Base-by-base conservation (phyloP, 2,797 vertebrate genomes). In the Acanthurus leucopareius region DNA sequence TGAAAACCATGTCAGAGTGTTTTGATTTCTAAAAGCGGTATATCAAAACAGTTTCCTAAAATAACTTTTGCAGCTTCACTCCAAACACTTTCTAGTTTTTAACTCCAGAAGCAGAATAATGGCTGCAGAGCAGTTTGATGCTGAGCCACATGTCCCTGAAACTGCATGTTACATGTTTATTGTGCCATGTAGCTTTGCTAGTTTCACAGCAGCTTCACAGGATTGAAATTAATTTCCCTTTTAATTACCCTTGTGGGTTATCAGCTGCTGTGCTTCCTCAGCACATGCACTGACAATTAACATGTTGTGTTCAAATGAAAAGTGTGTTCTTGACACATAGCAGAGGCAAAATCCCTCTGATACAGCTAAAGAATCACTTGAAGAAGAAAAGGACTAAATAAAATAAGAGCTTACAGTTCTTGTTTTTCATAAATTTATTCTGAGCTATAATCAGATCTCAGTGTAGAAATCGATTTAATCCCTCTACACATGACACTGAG, bases 201-300 rank as follows among this genome's bases (percentile, higher is more conserved):
- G 45, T 47, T 54, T 75, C 56, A 58, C 57, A 58, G 44, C 25
- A 10, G 25, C 58, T 75, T 82, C 17, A 51, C 15, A 52, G 52
- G 42, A 64, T 38, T 14, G 10, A 71, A 83, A 81, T 86, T 79
- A 63, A 74, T 88, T 79, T 73, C 16, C 60, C 54, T 35, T 78
- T 59, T 72, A 86, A 84, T 84, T 60, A 59, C 32, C 72, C 73
- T 54, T 67, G 22, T 16, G 25, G 40, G 10, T 74, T 48, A 52
- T 76, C 69, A 40, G 68, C 73, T 20, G 25, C 10, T 79, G 60
- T 73, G 78, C 80, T 76, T 10, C 48, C 72, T 77, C 82, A 85
- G 84, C 82, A 78, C 61, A 60, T 40, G 17, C 53, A 61, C 48
- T 22, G 44, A 51, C 51, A 54, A 22, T 28, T 16, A 73, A 40